Evolutionary conservation across 2,113 vertebrate genomes (phyloP).

Genomic region (Saguinus midas): DNA sequence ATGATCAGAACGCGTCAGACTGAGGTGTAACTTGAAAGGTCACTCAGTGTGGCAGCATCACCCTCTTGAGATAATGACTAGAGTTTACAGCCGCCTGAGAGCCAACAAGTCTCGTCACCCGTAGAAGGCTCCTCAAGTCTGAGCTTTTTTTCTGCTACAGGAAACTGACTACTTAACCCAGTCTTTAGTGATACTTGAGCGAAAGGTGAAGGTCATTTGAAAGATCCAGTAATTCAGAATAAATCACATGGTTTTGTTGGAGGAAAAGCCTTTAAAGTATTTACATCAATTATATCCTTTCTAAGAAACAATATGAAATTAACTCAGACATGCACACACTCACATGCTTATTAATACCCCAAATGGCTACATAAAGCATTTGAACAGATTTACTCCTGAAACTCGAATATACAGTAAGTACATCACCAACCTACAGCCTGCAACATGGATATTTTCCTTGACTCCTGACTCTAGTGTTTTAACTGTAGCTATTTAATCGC

Average conservation of each 20-base stretch:
- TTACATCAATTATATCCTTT: not conserved
- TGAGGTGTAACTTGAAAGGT: not conserved
- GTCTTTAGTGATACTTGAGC: not conserved
- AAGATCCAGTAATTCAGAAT: not conserved
- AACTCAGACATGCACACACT: not conserved
- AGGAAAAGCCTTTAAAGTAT: not conserved
- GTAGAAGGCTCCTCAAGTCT: accelerated
- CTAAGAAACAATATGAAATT: not conserved
- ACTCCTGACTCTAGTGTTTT: not conserved
- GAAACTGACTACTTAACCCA: not conserved
- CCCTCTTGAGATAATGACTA: accelerated
- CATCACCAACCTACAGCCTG: not conserved
- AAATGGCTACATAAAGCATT: not conserved
- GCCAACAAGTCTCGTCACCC: not conserved
- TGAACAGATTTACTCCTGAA: not conserved
- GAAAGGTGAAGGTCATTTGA: not conserved
- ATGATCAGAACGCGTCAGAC: not conserved
- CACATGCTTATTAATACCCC: not conserved
- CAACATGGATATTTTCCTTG: not conserved
- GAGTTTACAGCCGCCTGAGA: accelerated
- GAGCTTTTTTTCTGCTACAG: too few relatives aligned
- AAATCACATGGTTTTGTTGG: not conserved
- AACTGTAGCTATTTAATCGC: not conserved
- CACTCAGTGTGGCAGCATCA: accelerated
- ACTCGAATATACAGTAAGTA: accelerated